Evolutionary conservation across 2,113 vertebrate species (phyloP), one percentile per base, ranked within the genome.

Genomic region (Atlantisia rogersi): DNA sequence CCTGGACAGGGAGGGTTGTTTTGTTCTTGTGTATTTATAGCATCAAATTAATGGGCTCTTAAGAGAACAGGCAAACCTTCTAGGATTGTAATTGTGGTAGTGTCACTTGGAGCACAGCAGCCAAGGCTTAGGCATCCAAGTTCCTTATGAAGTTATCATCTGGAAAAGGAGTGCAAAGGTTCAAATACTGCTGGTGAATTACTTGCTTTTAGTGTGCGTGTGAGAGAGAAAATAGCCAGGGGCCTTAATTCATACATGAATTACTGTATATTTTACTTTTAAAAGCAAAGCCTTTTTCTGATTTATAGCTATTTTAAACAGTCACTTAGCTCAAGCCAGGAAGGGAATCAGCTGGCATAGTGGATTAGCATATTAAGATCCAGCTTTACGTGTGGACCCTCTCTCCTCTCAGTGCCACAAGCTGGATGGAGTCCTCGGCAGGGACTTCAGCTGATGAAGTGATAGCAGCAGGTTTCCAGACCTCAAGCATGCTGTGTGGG

Each of bases 221-320:
- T 53, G 64, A 8, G 82, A 87, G 58, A 91, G 75, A 96, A 95
- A 97, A 86, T 86, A 94, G 83, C 87, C 87, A 85, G 46, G 56
- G 62, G 82, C 69, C 74, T 64, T 96, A 91, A 95, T 96, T 97
- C 94, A 92, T 80, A 92, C 52, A 4, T 76, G 74, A 85, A 92
- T 94, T 91, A 92, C 68, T 67, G 69, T 95, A 32, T 78, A 93
- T 88, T 97, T 95, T 84, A 82, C 91, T 84, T 91, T 71, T 82
- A 92, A 93, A 90, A 95, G 68, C 53, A 39, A 97, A 97, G 81
- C 42, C 84, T 60, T 90, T 95, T 88, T 90, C 95, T 86, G 46
- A 95, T 97, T 94, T 86, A 96, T 65, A 83, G 91, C 95, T 95
- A 95, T 97, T 98, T 97, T 89, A 97, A 98, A 95, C 96, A 95